phyloP scores from a whole-genome alignment of 2,797 vertebrate species.

The Anabacerthia variegaticeps region DNA sequence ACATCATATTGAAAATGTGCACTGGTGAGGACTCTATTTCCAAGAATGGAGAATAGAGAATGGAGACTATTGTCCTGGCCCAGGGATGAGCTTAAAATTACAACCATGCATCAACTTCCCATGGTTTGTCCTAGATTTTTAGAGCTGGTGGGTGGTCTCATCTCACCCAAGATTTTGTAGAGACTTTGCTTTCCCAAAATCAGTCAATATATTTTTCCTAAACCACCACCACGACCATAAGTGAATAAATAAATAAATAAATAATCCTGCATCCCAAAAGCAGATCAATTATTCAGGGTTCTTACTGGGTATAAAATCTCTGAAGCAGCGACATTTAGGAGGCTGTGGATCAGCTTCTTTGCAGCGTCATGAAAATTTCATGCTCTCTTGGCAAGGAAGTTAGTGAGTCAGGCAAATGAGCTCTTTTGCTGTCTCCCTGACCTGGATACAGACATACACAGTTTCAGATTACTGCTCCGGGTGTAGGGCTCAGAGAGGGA shows the following conservation, averaged over 20 bases:
- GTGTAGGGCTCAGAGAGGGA: background rate
- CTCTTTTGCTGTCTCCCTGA: background rate
- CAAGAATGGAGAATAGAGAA: background rate
- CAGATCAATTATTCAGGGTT: background rate
- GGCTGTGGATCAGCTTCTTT: constrained; percentile 13
- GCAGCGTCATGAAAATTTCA: constrained; percentile 59
- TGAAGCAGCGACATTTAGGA: background rate
- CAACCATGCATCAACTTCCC: background rate
- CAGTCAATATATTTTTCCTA: background rate
- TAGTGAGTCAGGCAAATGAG: constrained; percentile 47
- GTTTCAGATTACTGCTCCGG: constrained; percentile 20
- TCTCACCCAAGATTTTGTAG: background rate
- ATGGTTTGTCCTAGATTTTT: background rate
- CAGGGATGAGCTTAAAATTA: background rate
- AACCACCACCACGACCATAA: background rate
- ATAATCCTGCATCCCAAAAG: background rate
- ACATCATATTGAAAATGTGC: background rate
- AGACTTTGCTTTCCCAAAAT: background rate
- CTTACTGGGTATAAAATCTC: background rate
- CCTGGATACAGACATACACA: background rate
- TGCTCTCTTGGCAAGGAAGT: constrained; percentile 44
- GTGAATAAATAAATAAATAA: background rate
- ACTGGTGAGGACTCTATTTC: background rate
- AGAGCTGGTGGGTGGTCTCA: background rate
- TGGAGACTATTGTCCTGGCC: background rate